A percentile compares a stretch with the other conserved stretches of the same genome.
These are phyloP conservation scores for Streblospio benedicti DNA, from an alignment of 1,140 invertebrate genomes.

Conservation along the genomic window DNA sequence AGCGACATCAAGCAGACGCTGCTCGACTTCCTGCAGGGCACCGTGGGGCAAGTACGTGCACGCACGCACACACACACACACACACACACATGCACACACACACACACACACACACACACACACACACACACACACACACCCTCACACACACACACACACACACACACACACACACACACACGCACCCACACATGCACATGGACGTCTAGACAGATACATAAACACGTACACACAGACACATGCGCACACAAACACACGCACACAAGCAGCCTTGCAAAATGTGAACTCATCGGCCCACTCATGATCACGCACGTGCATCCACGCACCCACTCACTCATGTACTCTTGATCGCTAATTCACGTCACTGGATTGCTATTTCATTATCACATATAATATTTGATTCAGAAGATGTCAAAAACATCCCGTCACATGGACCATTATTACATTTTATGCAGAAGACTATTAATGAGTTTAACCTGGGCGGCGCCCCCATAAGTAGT, in stretches of 20 bases:
- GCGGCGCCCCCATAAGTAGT: too few species aligned
- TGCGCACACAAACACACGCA: background rate
- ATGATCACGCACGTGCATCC: background rate
- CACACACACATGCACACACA: background rate
- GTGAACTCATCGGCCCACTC: background rate
- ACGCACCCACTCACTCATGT: background rate
- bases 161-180: slow-evolving; percentile 15
- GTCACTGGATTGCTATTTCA: too few species aligned
- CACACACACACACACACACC: slow-evolving; percentile 4
- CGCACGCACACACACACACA: background rate
- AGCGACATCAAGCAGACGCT: background rate
- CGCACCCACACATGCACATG: background rate
- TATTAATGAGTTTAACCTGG: too few species aligned
- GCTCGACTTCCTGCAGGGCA: slow-evolving; percentile 14
- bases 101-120: slow-evolving; percentile 2
- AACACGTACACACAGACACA: slow-evolving; percentile 1
- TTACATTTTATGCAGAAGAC: too few species aligned
- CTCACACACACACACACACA: slow-evolving; percentile 6
- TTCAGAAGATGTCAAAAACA: too few species aligned
- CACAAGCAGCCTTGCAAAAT: background rate
- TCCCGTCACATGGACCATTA: too few species aligned
- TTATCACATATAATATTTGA: too few species aligned
- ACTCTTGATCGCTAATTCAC: too few species aligned
- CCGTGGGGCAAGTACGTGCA: slow-evolving; percentile 13
- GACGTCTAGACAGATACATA: background rate